Conservation (phyloP, 2,113 vertebrate genomes). For the Tringa solitaria region DNA sequence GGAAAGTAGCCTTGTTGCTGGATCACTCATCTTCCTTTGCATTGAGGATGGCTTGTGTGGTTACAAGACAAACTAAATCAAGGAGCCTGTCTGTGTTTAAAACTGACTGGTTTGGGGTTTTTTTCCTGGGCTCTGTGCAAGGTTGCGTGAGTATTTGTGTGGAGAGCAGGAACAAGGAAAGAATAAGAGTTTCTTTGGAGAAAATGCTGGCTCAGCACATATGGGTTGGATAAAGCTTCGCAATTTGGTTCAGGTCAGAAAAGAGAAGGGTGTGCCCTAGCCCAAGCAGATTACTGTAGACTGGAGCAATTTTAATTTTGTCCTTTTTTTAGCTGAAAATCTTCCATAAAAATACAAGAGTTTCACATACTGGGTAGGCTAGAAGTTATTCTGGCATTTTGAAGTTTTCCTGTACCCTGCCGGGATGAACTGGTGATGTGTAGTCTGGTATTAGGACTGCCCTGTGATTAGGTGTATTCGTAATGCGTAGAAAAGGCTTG, state of each 20-base stretch:
- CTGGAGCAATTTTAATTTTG: not conserved
- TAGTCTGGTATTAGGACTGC: not conserved
- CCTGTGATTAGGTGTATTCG: not conserved
- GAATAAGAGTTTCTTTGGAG: not conserved
- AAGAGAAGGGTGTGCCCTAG: not conserved
- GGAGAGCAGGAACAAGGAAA: not conserved
- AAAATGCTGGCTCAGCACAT: not conserved
- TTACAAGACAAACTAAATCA: not conserved
- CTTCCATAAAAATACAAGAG: not conserved
- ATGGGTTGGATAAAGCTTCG: not conserved
- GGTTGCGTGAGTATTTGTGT: not conserved
- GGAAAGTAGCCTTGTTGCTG: not conserved
- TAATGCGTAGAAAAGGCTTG: not conserved
- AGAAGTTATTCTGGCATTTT: not conserved
- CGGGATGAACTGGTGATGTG: not conserved
- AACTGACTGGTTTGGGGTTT: not conserved
- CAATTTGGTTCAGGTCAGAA: not conserved
- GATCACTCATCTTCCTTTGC: not conserved
- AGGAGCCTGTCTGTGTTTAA: not conserved
- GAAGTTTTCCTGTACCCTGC: not conserved
- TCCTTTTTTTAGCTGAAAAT: not conserved
- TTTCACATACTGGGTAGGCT: not conserved
- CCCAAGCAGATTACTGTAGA: not conserved
- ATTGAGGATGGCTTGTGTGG: not conserved
- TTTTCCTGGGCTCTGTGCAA: not conserved